Evolutionary conservation across 2,888 invertebrate genomes (phyloP), one percentile per base, ranked within the genome.

Genomic region (Dryobotodes eremita): DNA sequence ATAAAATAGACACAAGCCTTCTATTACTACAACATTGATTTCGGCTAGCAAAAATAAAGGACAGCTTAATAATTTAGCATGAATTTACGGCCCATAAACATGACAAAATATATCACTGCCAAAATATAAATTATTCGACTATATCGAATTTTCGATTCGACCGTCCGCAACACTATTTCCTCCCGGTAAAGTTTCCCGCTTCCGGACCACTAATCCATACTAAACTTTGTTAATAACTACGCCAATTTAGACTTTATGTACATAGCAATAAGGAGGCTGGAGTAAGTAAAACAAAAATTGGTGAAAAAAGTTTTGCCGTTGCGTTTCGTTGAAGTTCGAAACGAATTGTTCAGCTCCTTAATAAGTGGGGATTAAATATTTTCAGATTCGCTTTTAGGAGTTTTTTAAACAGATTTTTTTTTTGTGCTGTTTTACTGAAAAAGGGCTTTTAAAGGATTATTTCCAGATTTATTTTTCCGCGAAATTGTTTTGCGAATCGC

Each of bases 141-240:
- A 84, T 84, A 84, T 85, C 80, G 80, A 84, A 66, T 83, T 48
- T 50, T 87, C 79, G 70, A 80, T 75, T 75, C 57, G 72, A 61
- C 1, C 48, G 61, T 65, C 57, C 84, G 42, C 90, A 89, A 81
- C 90, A 82, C 87, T 89, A 87, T 79, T 85, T 77, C 80, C 83
- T 83, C 82, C 53, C 69, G 85, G 83, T 82, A 88, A 92, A 93
- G 92, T 93, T 89, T 83, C 74, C 76, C 80, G 82, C 80, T 91
- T 89, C 89, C 89, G 86, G 80, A 92, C 92, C 92, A 91, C 94
- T 93, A 94, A 94, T 94, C 94, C 92, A 92, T 92, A 93, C 92
- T 89, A 90, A 93, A 94, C 91, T 93, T 92, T 88, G 81, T 89
- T 91, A 91, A 91, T 90, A 91, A 88, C 90, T 89, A 85, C 87